Percentiles rank a stretch among this genome's conserved stretches.
These are phyloP conservation scores for Ypsolopha scabrella DNA, from an alignment of 2,888 invertebrate species.

Conservation along the genomic window DNA sequence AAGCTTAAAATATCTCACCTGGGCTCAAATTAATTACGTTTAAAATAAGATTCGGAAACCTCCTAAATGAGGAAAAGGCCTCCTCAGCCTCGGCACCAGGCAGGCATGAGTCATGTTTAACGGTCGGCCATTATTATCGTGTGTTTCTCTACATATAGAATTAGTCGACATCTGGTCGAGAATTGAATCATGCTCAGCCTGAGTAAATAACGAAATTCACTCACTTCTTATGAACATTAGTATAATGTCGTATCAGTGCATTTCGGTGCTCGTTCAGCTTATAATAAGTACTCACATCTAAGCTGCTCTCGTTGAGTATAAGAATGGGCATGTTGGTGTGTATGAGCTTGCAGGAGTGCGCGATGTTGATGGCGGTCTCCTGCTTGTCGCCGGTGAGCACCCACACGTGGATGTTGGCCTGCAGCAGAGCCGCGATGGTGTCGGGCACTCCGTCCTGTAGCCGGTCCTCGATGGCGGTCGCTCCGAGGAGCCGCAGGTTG, in stretches of 20 bases:
- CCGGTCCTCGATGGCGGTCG: slow-evolving; percentile 98
- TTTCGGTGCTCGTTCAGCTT: too few species aligned
- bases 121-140: neutral
- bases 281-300: too few species aligned
- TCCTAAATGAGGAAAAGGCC: neutral
- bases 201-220: neutral
- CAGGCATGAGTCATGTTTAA: slow-evolving; percentile 1
- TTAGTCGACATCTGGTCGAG: neutral
- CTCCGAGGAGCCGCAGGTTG: slow-evolving; percentile 89
- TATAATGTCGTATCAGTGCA: too few species aligned
- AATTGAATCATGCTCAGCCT: neutral
- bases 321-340: slow-evolving; percentile 87
- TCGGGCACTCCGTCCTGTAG: slow-evolving; percentile 91
- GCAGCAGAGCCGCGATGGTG: slow-evolving; percentile 90
- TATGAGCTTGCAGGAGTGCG: slow-evolving; percentile 91
- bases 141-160: neutral
- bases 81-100: neutral
- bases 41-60: neutral
- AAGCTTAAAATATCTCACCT: neutral
- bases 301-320: slow-evolving; percentile 89
- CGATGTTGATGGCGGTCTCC: slow-evolving; percentile 99
- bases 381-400: slow-evolving; percentile 99
- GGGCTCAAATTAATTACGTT: neutral
- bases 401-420: slow-evolving; percentile 97
- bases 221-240: too few species aligned